Evolutionary conservation across 2,797 vertebrate species (phyloP).

Genomic region (Staurois parvus): DNA sequence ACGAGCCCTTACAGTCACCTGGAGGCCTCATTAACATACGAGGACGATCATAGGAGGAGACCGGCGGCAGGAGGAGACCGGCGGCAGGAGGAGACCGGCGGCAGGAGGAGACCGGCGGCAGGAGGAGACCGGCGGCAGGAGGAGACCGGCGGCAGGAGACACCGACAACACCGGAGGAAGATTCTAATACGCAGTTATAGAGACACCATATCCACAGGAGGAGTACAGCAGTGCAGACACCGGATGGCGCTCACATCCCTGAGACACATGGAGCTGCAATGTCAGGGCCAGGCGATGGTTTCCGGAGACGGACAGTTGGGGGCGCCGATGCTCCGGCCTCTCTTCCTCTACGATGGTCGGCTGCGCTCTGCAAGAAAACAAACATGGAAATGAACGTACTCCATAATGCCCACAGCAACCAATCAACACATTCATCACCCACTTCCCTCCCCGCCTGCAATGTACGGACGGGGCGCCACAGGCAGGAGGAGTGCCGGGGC

Average conservation of each 20-base stretch:
- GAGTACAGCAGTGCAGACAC: neutral
- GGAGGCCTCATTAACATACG: conserved; percentile 43
- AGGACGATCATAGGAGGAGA: neutral
- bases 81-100: neutral
- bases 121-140: neutral
- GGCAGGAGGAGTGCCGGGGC: no score
- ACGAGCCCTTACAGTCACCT: neutral
- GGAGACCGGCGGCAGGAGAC: no score
- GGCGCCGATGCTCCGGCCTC: neutral
- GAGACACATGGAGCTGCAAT: neutral
- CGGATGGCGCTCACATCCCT: neutral
- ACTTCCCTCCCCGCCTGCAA: no score
- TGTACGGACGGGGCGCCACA: no score
- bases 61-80: rapidly evolving
- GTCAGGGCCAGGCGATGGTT: neutral
- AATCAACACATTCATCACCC: no score
- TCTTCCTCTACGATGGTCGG: neutral
- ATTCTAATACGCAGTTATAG: no score
- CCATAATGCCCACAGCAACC: no score
- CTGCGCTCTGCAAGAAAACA: neutral
- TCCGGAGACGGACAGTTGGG: neutral
- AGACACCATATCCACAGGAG: no score
- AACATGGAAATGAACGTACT: neutral
- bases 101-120: neutral
- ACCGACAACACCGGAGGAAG: no score